phyloP scores from a whole-genome alignment of 2,888 invertebrate genomes.

The Microplitis deprimator region DNA sequence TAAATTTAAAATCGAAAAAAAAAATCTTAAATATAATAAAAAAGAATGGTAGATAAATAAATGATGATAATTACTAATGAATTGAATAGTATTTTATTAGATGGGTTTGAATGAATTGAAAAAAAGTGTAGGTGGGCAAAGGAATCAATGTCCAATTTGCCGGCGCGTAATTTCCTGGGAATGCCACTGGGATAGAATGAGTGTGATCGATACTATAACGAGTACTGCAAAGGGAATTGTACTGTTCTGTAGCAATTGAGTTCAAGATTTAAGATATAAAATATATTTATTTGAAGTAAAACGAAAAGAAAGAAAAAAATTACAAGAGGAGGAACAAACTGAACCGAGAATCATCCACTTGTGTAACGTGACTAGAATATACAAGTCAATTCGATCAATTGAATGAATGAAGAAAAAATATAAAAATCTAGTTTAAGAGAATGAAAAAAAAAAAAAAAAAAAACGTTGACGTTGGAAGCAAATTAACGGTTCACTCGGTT shows the following conservation, averaged over 20 bases:
- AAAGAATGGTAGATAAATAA: not conserved
- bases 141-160: conserved; percentile 40
- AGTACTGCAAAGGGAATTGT: conserved; percentile 5
- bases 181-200: conserved; percentile 3
- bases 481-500: not conserved
- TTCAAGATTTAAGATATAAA: not conserved
- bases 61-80: not conserved
- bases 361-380: conserved; percentile 7
- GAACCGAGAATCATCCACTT: conserved; percentile 5
- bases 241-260: not conserved
- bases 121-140: conserved; percentile 1
- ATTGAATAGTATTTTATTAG: not conserved
- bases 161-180: conserved; percentile 35
- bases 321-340: not conserved
- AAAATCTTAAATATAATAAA: not conserved
- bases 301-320: not conserved
- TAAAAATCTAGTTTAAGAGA: not conserved
- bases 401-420: not conserved
- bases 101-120: not conserved
- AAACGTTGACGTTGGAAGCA: not conserved
- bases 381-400: conserved; percentile 3
- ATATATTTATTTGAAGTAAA: not conserved
- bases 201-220: conserved; percentile 51
- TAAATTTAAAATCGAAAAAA: not conserved
- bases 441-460: not conserved